These are phyloP conservation scores for Tipula confusa DNA, from an alignment of 2,888 invertebrate genomes.

Conservation along the genomic window DNA sequence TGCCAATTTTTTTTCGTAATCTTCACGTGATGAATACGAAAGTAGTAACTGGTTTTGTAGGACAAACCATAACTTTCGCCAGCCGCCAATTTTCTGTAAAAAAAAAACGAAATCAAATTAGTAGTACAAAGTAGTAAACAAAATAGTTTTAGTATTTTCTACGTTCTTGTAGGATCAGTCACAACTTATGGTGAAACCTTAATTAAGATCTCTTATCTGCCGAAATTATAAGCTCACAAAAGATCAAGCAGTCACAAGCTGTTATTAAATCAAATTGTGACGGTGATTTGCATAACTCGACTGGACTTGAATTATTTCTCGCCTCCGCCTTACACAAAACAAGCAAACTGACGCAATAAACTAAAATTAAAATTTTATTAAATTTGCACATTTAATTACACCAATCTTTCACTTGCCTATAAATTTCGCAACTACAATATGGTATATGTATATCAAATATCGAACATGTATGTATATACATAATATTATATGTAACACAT, in stretches of 20 bases:
- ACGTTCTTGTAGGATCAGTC: no score
- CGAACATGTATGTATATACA: no score
- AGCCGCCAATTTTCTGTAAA: slow-evolving; percentile 43
- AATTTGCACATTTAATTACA: neutral
- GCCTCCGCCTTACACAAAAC: neutral
- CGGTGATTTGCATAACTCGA: no score
- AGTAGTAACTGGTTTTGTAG: slow-evolving; percentile 43
- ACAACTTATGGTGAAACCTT: no score
- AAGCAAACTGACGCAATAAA: neutral
- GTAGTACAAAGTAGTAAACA: no score
- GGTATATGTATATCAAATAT: neutral
- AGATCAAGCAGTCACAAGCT: no score
- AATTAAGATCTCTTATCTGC: no score
- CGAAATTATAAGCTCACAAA: no score
- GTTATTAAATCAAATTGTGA: no score
- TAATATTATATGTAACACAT: neutral
- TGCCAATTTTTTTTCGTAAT: slow-evolving; percentile 43
- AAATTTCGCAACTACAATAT: neutral
- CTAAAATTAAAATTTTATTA: neutral
- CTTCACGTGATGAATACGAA: slow-evolving; percentile 43
- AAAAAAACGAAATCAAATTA: neutral
- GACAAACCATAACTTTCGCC: slow-evolving; percentile 44
- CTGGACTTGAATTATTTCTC: neutral
- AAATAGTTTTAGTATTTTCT: no score
- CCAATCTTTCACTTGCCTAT: neutral